Evolutionary conservation across 1,140 invertebrate species (phyloP), one percentile per base, ranked within the genome.

Genomic region (Epicauta chinensis): DNA sequence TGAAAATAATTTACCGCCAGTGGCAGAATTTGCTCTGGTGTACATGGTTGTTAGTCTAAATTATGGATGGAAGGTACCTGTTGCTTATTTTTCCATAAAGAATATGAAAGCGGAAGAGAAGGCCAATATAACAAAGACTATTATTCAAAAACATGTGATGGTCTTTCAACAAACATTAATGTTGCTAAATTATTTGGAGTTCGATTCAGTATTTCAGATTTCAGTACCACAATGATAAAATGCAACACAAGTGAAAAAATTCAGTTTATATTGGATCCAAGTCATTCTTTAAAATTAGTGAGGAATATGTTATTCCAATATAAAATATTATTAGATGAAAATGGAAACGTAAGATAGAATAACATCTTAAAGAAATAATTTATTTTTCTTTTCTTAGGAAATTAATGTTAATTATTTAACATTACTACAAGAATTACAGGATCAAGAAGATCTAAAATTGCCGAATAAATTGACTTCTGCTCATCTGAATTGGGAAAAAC

Each of bases 11-110:
- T 55, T 23, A 23, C 17, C 17, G 7, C 17, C 54, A 43, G 50
- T 51, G 54, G 66, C 67, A 1, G 65, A 12, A 43, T 50, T 68
- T 45, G 65, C 60, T 11, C 51, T 70, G 13, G 57, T 63, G 7
- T 71, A 70, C 38, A 59, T 69, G 58, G 32, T 64, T 2, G 61
- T 60, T 16, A 48, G 23, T 29, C 32, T 71, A 4, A 70, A 69
- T 56, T 51, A 41, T 12, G 30, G 15, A 6, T 70, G 60, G 62
- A 71, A 71, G 53, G 45, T 70, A 3, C 66, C 67, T n/a, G 57
- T 66, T n/a, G 61, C 51, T 2, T 69, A 70, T 52, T 70, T 66
- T 61, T 60, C 70, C n/a, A 62, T 64, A n/a, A 15, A 57, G 36
- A 42, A 44, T 31, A 42, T 67, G 12, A 52, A 13, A 16, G 56